Evolutionary conservation across 1,140 invertebrate genomes (phyloP).

Genomic region (Drosophila kurseongensis): DNA sequence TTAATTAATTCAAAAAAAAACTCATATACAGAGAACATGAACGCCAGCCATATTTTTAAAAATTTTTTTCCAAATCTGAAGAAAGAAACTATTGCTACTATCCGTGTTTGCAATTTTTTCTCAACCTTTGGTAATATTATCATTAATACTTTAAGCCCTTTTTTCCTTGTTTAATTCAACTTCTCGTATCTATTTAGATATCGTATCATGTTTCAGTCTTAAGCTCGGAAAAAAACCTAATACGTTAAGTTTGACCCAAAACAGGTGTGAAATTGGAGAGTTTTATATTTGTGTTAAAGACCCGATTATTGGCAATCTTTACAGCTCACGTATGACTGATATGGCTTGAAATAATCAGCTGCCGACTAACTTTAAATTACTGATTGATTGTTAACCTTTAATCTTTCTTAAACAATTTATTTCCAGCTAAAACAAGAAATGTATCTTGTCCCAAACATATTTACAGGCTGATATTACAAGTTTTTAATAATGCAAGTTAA

Average conservation of each 20-base stretch:
- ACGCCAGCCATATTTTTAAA: too few relatives aligned
- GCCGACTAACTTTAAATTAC: not conserved
- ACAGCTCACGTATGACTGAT: conserved; percentile 37
- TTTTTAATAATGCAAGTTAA: too few relatives aligned
- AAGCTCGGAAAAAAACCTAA: not conserved
- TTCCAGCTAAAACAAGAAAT: too few relatives aligned
- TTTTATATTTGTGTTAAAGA: conserved; percentile 9
- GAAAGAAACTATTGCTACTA: too few relatives aligned
- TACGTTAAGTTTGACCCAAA: not conserved
- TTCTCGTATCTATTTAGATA: too few relatives aligned
- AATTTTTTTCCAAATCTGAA: too few relatives aligned
- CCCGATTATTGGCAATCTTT: conserved; percentile 21
- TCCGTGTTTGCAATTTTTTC: too few relatives aligned
- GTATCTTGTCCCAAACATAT: too few relatives aligned
- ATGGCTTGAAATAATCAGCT: conserved; percentile 26
- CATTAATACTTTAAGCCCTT: too few relatives aligned
- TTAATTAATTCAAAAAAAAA: conserved; percentile 22
- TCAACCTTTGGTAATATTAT: too few relatives aligned
- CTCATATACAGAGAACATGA: too few relatives aligned
- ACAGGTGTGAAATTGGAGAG: conserved; percentile 27
- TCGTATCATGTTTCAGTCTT: not conserved
- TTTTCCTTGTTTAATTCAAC: not conserved
- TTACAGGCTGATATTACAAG: too few relatives aligned
- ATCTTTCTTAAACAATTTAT: not conserved
- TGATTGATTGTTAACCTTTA: conserved; percentile 6